Evolutionary conservation across 1,140 invertebrate genomes (phyloP), one percentile per base, ranked within the genome.

Genomic region (Drosophila rhopaloa): DNA sequence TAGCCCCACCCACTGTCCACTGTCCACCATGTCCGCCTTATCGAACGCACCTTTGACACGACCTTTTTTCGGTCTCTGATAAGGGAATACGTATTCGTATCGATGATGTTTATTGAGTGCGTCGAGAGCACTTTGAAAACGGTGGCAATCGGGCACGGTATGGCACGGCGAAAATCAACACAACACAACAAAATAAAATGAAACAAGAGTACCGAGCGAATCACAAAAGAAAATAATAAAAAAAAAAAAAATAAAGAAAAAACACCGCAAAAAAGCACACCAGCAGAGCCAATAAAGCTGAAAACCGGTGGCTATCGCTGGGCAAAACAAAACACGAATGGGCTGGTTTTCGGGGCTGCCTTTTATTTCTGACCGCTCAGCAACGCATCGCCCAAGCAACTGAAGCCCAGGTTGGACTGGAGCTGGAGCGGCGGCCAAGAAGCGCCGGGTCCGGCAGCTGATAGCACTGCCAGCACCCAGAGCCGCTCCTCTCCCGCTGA

Each of bases 31-130:
- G 19, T 37, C 58, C 37, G 16, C 11, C 54, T 81, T 84, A 84
- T 79, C 71, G 73, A 48, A 83, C 80, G 40, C 57, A 83, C 71
- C 80, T 84, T 66, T 84, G 63, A 84, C 81, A 84, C 75, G 59
- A 73, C 55, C 75, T 66, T 63, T 50, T 19, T 37, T 41, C 32
- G 53, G 51, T 38, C 19, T 43, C 53, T 71, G 79, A 81, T 82
- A 81, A 67, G 27, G 48, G 37, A 46, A 19, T 46, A 46, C 62
- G 40, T 35, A 14, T 2, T n/a, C 32, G 48, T 32, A 27, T 41
- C 19, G 61, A 9, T 66, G 63, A 19, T 19, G 24, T 24, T 56
- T 62, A 32, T 29, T 38, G 43, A 46, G 66, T 66, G 61, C 37
- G 62, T 47, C 43, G 32, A n/a, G 24, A n/a, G 24, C 59, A 41